Percentiles rank a stretch among this genome's conserved stretches.
phyloP scores from a whole-genome alignment of 2,888 invertebrate genomes.

The Fabriciana adippe region DNA sequence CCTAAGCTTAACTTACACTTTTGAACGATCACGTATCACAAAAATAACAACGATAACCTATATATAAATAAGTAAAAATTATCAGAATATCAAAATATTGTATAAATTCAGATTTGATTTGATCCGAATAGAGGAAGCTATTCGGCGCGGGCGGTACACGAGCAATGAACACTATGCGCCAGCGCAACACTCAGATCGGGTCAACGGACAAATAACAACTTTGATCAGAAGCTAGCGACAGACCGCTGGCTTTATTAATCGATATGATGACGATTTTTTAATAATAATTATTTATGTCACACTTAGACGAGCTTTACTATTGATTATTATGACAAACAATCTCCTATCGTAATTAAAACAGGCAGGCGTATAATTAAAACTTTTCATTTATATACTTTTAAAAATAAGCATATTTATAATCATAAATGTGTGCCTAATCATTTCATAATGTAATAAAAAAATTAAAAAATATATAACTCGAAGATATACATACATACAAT shows the following conservation, averaged over 20 bases:
- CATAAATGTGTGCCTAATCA: no score
- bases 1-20: neutral
- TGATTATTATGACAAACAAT: no score
- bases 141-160: constrained; percentile 29
- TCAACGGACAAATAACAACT: constrained; percentile 72
- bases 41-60: neutral
- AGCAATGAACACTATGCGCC: constrained; percentile 45
- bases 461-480: no score
- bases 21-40: neutral
- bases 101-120: constrained; percentile 21
- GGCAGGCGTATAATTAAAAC: no score
- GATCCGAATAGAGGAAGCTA: neutral
- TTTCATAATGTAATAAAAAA: no score
- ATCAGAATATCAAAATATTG: constrained; percentile 16
- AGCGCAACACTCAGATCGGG: constrained; percentile 56
- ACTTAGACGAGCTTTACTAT: neutral
- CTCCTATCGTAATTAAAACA: no score
- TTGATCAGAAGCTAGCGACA: constrained; percentile 58
- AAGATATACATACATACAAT: no score
- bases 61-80: neutral
- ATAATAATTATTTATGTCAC: constrained; percentile 38
- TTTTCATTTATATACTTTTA: no score
- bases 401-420: no score
- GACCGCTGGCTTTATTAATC: constrained; percentile 67
- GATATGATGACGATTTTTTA: constrained; percentile 44